Conservation (phyloP, 2,113 vertebrate genomes). For the Corapipo altera region DNA sequence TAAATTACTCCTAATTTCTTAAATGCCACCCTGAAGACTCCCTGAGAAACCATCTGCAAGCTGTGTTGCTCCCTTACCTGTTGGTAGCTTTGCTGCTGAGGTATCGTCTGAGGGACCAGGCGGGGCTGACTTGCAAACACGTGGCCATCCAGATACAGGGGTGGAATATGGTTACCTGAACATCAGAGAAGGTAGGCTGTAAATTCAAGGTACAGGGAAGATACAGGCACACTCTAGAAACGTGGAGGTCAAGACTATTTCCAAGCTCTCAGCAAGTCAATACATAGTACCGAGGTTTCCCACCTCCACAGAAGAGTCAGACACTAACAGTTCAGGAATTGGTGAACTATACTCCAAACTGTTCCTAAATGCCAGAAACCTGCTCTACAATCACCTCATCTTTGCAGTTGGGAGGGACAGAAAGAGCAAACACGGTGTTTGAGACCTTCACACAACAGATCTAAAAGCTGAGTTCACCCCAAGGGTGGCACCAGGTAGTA, state of each 20-base stretch:
- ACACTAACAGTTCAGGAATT: background rate
- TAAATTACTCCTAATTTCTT: background rate
- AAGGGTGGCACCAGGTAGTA: background rate
- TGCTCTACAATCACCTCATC: background rate
- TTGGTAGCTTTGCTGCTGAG: slow-evolving; percentile 96
- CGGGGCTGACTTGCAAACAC: slow-evolving; percentile 95
- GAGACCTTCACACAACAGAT: background rate
- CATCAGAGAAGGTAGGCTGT: background rate
- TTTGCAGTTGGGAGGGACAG: background rate
- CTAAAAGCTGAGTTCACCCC: background rate
- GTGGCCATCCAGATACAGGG: slow-evolving; percentile 94
- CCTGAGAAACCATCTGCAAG: background rate
- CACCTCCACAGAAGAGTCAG: background rate
- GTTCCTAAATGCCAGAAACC: background rate
- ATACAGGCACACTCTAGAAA: background rate
- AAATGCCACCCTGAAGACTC: background rate
- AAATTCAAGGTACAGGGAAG: background rate
- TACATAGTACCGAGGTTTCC: background rate
- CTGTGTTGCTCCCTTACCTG: slow-evolving; percentile 76
- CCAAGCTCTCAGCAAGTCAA: background rate
- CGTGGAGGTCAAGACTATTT: background rate
- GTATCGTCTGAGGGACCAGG: slow-evolving; percentile 90
- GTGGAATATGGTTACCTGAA: slow-evolving; percentile 92
- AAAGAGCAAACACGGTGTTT: fast-evolving
- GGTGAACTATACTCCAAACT: background rate